Evolutionary conservation across 2,113 vertebrate species (phyloP), one percentile per base, ranked within the genome.

Genomic region (Cheirogaleus medius): DNA sequence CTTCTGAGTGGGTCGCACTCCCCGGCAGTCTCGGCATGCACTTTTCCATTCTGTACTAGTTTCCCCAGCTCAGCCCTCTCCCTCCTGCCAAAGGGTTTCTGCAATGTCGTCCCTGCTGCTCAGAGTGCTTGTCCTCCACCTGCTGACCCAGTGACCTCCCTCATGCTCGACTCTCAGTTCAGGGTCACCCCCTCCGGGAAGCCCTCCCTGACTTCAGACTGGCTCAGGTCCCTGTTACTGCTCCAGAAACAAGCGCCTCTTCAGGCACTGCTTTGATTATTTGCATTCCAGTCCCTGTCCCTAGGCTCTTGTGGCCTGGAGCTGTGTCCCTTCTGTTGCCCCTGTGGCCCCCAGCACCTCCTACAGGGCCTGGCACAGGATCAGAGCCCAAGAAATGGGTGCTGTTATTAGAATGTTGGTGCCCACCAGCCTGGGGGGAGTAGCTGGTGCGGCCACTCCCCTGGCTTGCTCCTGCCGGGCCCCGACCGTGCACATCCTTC

Each of bases 121-220:
- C 58, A 39, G 32, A 39, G 49, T 0, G 8, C n/a, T 63, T 29
- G n/a, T 66, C 42, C 9, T 76, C 73, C 17, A 29, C 20, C 6
- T 44, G 0, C 6, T 21, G n/a, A 20, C 44, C 64, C 20, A 8
- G 32, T 29, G 85, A 25, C 29, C 20, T 39, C 58, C 49, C 58
- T 69, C 25, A 12, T n/a, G 34, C 77, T 71, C 42, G 15, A 71
- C 49, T 25, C 21, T 60, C 47, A 39, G 63, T 21, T 84, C 27
- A 37, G 88, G n/a, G 64, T 11, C 66, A n/a, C 52, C 58, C 76
- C 74, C n/a, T 89, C 78, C 64, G 54, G 76, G 83, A 83, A 88
- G 69, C 23, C 52, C 63, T 73, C 84, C 71, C 21, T 17, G 56
- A 76, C 60, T 64, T 69, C 85, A 96, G 64, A 47, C n/a, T 2